Base-by-base conservation (phyloP, 1,140 invertebrate genomes). In the Musca domestica region DNA sequence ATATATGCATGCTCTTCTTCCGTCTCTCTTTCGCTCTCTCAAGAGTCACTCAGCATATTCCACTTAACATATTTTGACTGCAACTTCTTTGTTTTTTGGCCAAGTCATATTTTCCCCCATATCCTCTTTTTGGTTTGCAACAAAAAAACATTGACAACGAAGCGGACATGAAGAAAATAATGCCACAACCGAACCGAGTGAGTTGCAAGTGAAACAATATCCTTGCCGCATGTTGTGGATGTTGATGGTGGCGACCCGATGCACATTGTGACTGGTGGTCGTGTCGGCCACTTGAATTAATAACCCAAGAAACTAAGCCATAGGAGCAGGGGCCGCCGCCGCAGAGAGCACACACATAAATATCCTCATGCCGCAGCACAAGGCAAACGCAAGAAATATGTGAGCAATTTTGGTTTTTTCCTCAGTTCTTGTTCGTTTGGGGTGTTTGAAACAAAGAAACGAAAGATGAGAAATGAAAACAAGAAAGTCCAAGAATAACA, bases 261-360 rank as follows among this genome's bases (percentile, higher is more conserved):
- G 34, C 34, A n/a, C 27, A 30, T 41, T 2, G 5, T 41, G 34
- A n/a, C 4, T 41, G 34, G 34, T 41, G 34, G 34, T 41, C 34
- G 34, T 41, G 34, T 41, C 14, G 56, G 56, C 56, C 56, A 61
- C 56, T 61, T 61, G 56, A 61, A 61, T 61, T 34, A 61, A 61
- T 61, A 61, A 61, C 56, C 27, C 19, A 51, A 5, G 20, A 34
- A 27, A 61, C 19, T 61, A 27, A 17, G 34, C 27, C 27, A 30
- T 30, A 30, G 27, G 9, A 41, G 34, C 2, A 41, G 6, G 34
- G 34, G 4, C 34, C 5, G 34, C 34, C 5, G 34, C 34, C 34
- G 10, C 34, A 41, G n/a, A 30, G 34, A 41, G 34, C 4, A 41
- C 34, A 41, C n/a, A n/a, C n/a, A n/a, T n/a, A n/a, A n/a, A n/a